Evolutionary conservation across 2,888 invertebrate species (phyloP).

Genomic region (Tenthredo livida): DNA sequence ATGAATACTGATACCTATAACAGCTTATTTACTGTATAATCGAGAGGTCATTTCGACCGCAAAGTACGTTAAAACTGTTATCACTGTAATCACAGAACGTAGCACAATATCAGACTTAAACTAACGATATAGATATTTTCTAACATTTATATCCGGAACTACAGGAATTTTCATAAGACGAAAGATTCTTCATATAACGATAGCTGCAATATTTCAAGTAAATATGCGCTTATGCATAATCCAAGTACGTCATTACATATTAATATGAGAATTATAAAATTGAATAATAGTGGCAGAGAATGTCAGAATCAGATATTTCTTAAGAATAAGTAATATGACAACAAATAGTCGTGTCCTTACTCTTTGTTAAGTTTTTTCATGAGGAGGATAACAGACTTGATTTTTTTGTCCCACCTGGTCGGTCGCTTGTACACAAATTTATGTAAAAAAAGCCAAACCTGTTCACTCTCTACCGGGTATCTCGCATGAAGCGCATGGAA

Average conservation of each 20-base stretch:
- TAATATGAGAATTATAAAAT: background rate
- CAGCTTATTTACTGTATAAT: too few species aligned
- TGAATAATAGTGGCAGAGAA: background rate
- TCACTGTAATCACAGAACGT: background rate
- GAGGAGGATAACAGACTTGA: background rate
- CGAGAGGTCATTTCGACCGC: too few species aligned
- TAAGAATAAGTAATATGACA: background rate
- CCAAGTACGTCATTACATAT: background rate
- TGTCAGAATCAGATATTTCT: background rate
- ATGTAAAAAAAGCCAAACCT: constrained; percentile 51
- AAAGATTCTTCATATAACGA: background rate
- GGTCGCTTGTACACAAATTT: background rate
- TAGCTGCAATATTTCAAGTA: background rate
- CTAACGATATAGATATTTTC: too few species aligned
- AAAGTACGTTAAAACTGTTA: background rate
- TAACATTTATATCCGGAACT: background rate
- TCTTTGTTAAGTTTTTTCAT: background rate
- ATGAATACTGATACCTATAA: background rate
- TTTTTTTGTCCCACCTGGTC: constrained; percentile 4
- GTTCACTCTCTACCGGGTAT: constrained; percentile 49
- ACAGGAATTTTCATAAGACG: background rate
- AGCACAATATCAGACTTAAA: background rate
- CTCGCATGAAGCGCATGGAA: constrained; percentile 49
- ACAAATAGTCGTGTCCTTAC: background rate
- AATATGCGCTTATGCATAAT: background rate